Conservation (phyloP, 2,113 vertebrate species). For the Panurus biarmicus region DNA sequence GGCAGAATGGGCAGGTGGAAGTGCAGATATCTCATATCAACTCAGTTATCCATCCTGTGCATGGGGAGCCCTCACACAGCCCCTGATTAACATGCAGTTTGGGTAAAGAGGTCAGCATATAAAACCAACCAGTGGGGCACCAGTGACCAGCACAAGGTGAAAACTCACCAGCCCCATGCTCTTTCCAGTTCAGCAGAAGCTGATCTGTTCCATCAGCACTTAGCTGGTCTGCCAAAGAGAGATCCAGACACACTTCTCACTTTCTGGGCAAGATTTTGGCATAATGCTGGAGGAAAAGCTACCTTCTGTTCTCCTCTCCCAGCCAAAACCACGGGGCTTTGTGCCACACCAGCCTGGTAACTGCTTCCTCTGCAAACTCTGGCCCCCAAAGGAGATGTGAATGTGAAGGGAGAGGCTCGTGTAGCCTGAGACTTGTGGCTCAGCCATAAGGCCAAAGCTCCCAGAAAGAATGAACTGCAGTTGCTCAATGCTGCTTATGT, state of each 20-base stretch:
- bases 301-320: background rate
- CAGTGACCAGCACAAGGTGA: rapidly evolving
- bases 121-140: background rate
- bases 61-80: background rate
- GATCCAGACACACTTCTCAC: background rate
- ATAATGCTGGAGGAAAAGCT: background rate
- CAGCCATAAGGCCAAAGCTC: background rate
- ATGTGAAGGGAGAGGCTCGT: background rate
- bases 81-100: background rate
- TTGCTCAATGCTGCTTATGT: rapidly evolving
- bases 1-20: background rate
- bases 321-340: background rate
- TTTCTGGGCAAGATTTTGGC: background rate
- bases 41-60: background rate
- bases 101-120: background rate
- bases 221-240: background rate
- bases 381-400: rapidly evolving
- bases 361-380: background rate
- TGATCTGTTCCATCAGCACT: background rate
- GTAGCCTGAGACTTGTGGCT: background rate
- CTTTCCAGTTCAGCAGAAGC: background rate
- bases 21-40: background rate
- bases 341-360: background rate
- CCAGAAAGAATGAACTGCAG: background rate
- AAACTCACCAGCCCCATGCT: background rate